phyloP scores from a whole-genome alignment of 1,140 invertebrate genomes.

The Habropoda laboriosa region DNA sequence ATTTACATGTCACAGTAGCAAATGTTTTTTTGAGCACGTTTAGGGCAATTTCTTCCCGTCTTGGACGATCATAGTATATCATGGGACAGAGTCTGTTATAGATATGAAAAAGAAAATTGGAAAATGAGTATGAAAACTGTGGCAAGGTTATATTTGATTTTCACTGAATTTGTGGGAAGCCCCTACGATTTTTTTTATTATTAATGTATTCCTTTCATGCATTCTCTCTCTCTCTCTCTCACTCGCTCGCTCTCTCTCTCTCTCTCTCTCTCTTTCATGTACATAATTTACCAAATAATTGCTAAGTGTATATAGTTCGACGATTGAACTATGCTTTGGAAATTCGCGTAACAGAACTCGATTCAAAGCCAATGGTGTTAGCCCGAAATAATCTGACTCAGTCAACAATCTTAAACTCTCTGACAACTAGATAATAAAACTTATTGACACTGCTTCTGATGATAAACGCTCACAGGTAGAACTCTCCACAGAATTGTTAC shows the following conservation, averaged over 20 bases:
- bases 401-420: conserved; percentile 11
- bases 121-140: background rate
- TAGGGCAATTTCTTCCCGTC: background rate
- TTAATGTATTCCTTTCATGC: background rate
- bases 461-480: background rate
- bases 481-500: background rate
- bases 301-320: conserved; percentile 7
- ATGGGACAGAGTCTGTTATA: background rate
- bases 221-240: conserved; percentile 5
- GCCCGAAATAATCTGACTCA: background rate
- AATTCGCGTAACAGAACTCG: conserved; percentile 35
- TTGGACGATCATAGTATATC: conserved; percentile 1
- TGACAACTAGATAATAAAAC: background rate
- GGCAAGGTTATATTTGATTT: background rate
- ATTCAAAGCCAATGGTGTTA: background rate
- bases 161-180: conserved; percentile 10
- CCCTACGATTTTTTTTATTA: conserved; percentile 13
- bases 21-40: background rate
- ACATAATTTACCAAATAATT: conserved; percentile 7
- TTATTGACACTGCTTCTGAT: background rate
- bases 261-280: background rate
- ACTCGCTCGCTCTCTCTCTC: background rate
- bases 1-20: conserved; percentile 53
- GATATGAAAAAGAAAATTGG: background rate
- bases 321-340: conserved; percentile 34